Base-by-base conservation (phyloP, 2,797 vertebrate genomes). In the Orientallactaga sibirica region DNA sequence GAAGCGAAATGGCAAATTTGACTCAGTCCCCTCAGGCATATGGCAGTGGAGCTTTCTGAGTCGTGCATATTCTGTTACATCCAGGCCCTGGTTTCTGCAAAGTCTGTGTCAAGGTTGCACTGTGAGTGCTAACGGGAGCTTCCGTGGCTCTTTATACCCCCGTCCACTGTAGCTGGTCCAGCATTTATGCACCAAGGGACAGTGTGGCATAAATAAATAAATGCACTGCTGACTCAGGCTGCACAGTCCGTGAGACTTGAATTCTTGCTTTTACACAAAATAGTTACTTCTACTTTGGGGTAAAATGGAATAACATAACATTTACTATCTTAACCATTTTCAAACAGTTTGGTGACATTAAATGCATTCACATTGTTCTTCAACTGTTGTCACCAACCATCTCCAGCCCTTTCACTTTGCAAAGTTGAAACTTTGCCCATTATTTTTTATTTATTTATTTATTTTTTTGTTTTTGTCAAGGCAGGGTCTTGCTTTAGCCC, bases 61-160 rank as follows among this genome's bases (percentile, higher is more conserved):
- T 94, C 2, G 12, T 88, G 95, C n/a, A 67, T 68, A 62, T 77
- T 88, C 89, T 94, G 77, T 92, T 95, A 71, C 67, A 68, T 92
- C 41, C 70, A 91, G 95, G 92, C 77, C 78, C 92, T 80, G 92
- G 86, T 94, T 97, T 76, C 91, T 67, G 88, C 88, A 89, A 64
- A 96, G 94, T 85, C 58, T 2, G 18, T 92, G 78, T 96, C 92
- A 92, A 92, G 92, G 90, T 94, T 91, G 66, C 90, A 62, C 24
- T 37, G 43, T 91, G 67, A 90, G 37, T 52, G 24, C 81, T 95
- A 91, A 92, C 89, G 86, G 91, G 37, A 91, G 29, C 82, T 80
- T 66, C 5, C 27, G 43, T 0, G 11, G 20, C 43, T 86, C 87
- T 86, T 48, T 62, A 18, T 18, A 52, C 71, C 66, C 67, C 87